These are phyloP conservation scores for Congeria kusceri DNA, from an alignment of 2,888 invertebrate species.

Conservation along the genomic window DNA sequence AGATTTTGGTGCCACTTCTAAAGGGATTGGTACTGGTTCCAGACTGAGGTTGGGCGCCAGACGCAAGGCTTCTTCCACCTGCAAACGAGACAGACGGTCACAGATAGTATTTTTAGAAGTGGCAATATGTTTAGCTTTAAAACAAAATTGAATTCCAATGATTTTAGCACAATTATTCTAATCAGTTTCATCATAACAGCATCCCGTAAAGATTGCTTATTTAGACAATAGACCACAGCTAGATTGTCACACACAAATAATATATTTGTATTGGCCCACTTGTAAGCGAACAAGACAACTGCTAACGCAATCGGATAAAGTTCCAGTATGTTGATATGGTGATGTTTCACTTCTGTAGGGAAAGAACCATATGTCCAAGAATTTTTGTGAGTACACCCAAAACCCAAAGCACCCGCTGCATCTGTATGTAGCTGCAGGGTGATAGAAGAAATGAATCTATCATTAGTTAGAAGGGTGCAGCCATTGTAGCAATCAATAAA, in stretches of 20 bases:
- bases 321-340: slow-evolving; percentile 28
- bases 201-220: slow-evolving; percentile 28
- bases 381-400: slow-evolving; percentile 6
- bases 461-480: slow-evolving; percentile 26
- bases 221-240: slow-evolving; percentile 17
- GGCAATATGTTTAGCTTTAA: slow-evolving; percentile 23
- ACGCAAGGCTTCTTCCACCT: slow-evolving; percentile 18
- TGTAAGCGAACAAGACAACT: slow-evolving; percentile 18
- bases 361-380: slow-evolving; percentile 29
- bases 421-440: slow-evolving; percentile 15
- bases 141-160: slow-evolving; percentile 30
- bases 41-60: slow-evolving; percentile 26
- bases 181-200: slow-evolving; percentile 25
- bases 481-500: slow-evolving; percentile 27
- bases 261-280: slow-evolving; percentile 26
- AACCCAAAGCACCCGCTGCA: slow-evolving; percentile 22
- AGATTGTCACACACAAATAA: slow-evolving; percentile 36
- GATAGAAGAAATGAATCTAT: too few species aligned
- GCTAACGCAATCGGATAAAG: slow-evolving; percentile 28
- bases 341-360: background rate
- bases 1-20: background rate
- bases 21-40: slow-evolving; percentile 8
- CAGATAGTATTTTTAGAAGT: slow-evolving; percentile 27
- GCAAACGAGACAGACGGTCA: slow-evolving; percentile 35
- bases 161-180: slow-evolving; percentile 23